Percentiles rank a stretch among this genome's conserved stretches.
These are phyloP conservation scores for Xyrauchen texanus DNA, from an alignment of 2,113 vertebrate species.

Conservation along the genomic window DNA sequence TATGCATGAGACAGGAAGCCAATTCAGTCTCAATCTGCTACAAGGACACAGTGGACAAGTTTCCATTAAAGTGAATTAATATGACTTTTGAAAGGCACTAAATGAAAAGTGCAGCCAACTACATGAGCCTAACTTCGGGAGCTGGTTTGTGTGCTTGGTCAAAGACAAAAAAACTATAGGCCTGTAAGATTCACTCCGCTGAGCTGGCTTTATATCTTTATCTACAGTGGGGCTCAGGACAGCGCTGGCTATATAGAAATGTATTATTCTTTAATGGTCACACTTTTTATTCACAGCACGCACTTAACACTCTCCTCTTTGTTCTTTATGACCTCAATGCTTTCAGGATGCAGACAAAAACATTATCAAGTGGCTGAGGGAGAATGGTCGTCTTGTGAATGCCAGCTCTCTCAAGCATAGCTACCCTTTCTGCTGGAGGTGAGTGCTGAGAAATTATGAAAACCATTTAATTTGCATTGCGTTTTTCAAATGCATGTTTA, in stretches of 20 bases:
- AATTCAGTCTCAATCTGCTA: background rate
- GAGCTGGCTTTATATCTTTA: background rate
- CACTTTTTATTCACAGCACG: background rate
- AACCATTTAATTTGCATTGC: too few relatives aligned
- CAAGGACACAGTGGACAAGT: conserved; percentile 38
- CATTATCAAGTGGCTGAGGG: conserved; percentile 89
- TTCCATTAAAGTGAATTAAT: conserved; percentile 41
- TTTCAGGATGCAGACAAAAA: conserved; percentile 92
- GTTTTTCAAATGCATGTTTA: too few relatives aligned
- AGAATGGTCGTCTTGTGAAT: conserved; percentile 84
- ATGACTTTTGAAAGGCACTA: conserved; percentile 26
- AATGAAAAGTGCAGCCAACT: background rate
- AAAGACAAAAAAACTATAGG: background rate
- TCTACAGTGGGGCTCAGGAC: background rate
- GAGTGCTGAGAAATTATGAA: conserved; percentile 44
- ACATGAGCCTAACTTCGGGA: background rate
- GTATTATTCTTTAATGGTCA: background rate
- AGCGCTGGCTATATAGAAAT: background rate
- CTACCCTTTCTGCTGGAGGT: conserved; percentile 99
- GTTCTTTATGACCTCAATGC: conserved; percentile 37
- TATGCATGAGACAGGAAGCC: conserved; percentile 28
- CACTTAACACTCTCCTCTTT: background rate
- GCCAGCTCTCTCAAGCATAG: conserved; percentile 83
- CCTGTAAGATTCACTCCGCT: background rate
- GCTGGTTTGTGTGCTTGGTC: background rate